Percentiles rank a stretch among this genome's conserved stretches.
These are phyloP conservation scores for Isaurus tuberculatus DNA, from an alignment of 92 coral and sea anemone species.

Conservation along the genomic window DNA sequence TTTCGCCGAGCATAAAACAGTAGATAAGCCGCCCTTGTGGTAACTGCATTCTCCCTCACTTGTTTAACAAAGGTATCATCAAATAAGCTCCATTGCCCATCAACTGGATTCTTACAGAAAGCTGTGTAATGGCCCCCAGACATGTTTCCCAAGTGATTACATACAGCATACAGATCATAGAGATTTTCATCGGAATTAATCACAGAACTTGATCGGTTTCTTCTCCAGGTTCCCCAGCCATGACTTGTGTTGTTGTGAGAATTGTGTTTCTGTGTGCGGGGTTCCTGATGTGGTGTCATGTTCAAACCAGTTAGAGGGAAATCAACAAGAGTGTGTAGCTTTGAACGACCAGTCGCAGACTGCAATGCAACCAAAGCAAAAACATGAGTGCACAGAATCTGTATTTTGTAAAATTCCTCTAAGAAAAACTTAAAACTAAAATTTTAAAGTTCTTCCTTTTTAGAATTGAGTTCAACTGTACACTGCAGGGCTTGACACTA, in stretches of 20 bases:
- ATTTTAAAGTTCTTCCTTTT: too few relatives aligned
- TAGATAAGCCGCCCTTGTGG: constrained; percentile 86
- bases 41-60: constrained; percentile 53
- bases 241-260: constrained; percentile 52
- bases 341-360: constrained; percentile 86
- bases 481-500: too few relatives aligned
- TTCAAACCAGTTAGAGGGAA: constrained; percentile 81
- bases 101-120: constrained; percentile 88
- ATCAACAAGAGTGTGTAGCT: constrained; percentile 88
- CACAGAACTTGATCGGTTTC: constrained; percentile 60
- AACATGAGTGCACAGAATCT: neutral
- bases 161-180: constrained; percentile 91
- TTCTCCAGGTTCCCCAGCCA: constrained; percentile 76
- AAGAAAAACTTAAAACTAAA: too few relatives aligned
- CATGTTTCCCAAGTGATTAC: constrained; percentile 95
- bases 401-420: neutral
- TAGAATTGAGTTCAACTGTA: too few relatives aligned
- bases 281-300: constrained; percentile 85
- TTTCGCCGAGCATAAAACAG: constrained; percentile 87
- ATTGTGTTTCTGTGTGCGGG: constrained; percentile 67
- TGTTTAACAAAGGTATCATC: constrained; percentile 87
- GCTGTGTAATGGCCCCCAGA: constrained; percentile 97
- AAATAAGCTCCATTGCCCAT: constrained; percentile 81
- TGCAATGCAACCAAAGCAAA: constrained; percentile 15
- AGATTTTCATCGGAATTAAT: constrained; percentile 71